Conservation (phyloP, 2,113 vertebrate species). For the Myiozetetes cayanensis region DNA sequence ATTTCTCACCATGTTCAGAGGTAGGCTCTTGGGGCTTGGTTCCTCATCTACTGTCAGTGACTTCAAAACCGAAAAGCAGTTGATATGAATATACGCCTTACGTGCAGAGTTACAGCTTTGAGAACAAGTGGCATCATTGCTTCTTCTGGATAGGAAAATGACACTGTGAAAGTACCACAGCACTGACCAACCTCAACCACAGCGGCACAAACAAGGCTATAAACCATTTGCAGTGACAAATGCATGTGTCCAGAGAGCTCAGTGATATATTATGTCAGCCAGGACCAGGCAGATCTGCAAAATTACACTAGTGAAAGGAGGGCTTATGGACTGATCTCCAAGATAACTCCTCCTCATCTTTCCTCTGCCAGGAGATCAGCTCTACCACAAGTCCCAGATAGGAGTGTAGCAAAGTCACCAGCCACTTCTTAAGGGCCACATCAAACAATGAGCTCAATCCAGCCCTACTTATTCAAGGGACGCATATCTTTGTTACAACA, state of each 20-base stretch:
- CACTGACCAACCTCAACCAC: neutral
- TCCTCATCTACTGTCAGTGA: neutral
- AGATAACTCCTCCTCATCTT: neutral
- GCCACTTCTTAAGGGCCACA: neutral
- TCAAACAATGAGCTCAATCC: neutral
- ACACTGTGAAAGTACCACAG: neutral
- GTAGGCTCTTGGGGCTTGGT: neutral
- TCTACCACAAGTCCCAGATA: neutral
- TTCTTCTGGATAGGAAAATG: neutral
- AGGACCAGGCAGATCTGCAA: neutral
- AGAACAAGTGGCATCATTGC: neutral
- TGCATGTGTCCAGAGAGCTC: neutral
- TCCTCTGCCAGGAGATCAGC: neutral
- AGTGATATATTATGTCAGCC: neutral
- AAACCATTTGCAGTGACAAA: neutral
- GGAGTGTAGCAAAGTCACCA: neutral
- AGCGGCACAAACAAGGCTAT: neutral
- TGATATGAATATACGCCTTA: rapidly evolving
- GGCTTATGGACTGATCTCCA: neutral
- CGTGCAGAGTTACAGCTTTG: neutral
- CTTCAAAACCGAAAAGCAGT: neutral
- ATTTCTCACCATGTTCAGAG: neutral
- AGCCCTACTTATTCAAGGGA: neutral
- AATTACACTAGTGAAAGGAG: neutral
- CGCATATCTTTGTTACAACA: rapidly evolving